Evolutionary conservation across 2,797 vertebrate genomes (phyloP).

Genomic region (Sebastolobus altivelis): DNA sequence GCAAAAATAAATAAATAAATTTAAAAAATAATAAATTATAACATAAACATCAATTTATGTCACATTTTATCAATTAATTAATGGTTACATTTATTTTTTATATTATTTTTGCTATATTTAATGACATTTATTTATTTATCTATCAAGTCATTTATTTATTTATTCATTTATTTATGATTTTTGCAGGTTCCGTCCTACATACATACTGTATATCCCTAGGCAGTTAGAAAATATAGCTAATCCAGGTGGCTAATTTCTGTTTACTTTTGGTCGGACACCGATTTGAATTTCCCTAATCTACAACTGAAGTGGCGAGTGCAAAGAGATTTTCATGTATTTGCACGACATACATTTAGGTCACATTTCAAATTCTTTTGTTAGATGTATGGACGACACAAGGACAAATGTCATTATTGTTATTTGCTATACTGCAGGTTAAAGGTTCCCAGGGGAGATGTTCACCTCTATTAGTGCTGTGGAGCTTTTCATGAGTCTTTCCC

Average conservation of each 20-base stretch:
- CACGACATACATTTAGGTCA: not conserved
- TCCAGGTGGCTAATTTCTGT: not conserved
- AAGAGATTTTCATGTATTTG: not conserved
- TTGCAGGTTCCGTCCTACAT: no score
- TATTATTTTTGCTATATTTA: no score
- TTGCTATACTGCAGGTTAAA: not conserved
- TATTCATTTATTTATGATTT: no score
- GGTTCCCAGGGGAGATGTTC: not conserved
- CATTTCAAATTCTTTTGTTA: not conserved
- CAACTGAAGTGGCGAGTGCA: not conserved
- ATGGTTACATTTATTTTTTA: no score
- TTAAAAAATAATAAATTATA: no score
- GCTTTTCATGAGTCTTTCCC: not conserved
- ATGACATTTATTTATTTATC: no score
- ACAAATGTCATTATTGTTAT: not conserved
- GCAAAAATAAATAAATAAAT: no score
- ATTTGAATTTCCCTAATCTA: not conserved
- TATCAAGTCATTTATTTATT: no score
- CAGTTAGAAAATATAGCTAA: not conserved
- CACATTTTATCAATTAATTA: no score
- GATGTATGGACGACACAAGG: not conserved
- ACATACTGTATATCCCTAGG: not conserved
- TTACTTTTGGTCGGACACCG: not conserved
- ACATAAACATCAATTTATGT: no score
- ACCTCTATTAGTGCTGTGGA: not conserved